phyloP scores from a whole-genome alignment of 2,797 vertebrate genomes.

The Hirundo rustica region DNA sequence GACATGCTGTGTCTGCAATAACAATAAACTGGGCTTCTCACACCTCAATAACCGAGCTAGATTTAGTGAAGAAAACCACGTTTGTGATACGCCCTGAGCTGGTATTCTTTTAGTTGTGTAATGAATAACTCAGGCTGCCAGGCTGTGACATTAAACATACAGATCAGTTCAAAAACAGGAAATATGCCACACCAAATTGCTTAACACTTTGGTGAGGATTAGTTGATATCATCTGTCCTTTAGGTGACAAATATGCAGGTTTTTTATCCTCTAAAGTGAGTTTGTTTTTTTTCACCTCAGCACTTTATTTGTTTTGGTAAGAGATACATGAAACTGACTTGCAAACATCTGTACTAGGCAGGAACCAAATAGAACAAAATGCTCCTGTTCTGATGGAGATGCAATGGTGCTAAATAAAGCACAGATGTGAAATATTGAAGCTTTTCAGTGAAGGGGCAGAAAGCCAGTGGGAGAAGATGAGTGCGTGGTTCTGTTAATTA shows the following conservation, averaged over 20 bases:
- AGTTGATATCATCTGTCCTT: neutral
- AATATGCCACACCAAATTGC: slow-evolving; percentile 9
- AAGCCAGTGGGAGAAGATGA: neutral
- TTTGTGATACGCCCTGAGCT: neutral
- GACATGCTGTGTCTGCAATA: neutral
- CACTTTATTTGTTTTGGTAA: neutral
- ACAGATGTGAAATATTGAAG: neutral
- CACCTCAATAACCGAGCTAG: neutral
- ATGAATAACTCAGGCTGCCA: neutral
- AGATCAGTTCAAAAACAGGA: slow-evolving; percentile 35
- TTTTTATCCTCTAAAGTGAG: neutral
- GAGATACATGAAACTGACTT: neutral
- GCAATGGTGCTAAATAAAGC: neutral
- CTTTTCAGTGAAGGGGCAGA: neutral
- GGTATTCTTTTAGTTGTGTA: neutral
- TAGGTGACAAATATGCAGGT: neutral
- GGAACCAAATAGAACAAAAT: neutral
- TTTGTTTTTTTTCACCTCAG: neutral
- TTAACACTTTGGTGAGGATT: neutral
- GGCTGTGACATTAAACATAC: neutral
- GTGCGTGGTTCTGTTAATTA: neutral
- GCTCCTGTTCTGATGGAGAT: neutral
- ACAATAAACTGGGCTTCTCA: neutral
- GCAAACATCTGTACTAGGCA: neutral
- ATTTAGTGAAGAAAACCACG: neutral